Percentiles rank a stretch among this genome's conserved stretches.
These are phyloP conservation scores for Latrodectus hesperus DNA, from an alignment of 2,888 invertebrate species.

Conservation along the genomic window DNA sequence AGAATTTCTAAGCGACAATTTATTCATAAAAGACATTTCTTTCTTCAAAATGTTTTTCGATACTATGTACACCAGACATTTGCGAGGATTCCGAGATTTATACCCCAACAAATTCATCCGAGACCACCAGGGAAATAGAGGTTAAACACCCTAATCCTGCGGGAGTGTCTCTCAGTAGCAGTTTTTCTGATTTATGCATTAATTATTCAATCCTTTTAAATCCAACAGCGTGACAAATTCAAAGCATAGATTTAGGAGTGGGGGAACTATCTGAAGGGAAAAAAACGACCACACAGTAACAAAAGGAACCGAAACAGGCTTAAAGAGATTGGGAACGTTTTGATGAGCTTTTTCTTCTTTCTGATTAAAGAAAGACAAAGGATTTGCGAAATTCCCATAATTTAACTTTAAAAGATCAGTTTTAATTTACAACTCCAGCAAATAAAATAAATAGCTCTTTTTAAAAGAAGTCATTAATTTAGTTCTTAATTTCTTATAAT, in stretches of 20 bases:
- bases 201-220: slow-evolving; percentile 58
- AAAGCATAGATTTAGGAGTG: not conserved
- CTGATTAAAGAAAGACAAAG: not conserved
- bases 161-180: not conserved
- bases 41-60: too few relatives aligned
- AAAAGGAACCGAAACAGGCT: not conserved
- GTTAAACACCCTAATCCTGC: slow-evolving; percentile 15
- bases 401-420: too few relatives aligned
- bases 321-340: too few relatives aligned
- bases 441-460: too few relatives aligned
- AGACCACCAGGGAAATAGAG: not conserved
- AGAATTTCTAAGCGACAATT: too few relatives aligned
- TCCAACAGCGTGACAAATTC: slow-evolving; percentile 51
- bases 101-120: not conserved
- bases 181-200: slow-evolving; percentile 54
- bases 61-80: too few relatives aligned
- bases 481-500: too few relatives aligned
- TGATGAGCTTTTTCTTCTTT: not conserved
- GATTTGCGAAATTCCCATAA: not conserved
- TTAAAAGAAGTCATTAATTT: too few relatives aligned
- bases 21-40: too few relatives aligned
- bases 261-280: not conserved
- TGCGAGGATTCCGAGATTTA: too few relatives aligned
- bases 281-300: slow-evolving; percentile 16
- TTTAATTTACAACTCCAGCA: too few relatives aligned